Percentiles rank a stretch among this genome's conserved stretches.
Evolutionary conservation across 2,113 vertebrate genomes (phyloP).

Genomic region (Eleginops maclovinus): DNA sequence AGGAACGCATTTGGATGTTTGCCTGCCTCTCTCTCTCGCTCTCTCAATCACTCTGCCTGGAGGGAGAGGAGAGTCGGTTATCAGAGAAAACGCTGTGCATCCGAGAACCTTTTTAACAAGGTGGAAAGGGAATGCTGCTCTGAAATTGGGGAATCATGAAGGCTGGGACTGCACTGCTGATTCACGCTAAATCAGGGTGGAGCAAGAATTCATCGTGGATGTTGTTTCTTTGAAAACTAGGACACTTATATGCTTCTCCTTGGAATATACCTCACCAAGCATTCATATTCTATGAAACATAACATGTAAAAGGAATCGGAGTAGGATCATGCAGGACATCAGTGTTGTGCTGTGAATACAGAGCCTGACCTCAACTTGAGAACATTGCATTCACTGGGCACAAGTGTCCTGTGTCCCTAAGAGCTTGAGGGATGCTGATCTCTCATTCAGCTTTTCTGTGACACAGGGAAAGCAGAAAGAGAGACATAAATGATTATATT

Average conservation of each 20-base stretch:
- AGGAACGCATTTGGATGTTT: slow-evolving; percentile 76
- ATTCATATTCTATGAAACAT: background rate
- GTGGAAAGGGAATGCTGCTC: slow-evolving; percentile 55
- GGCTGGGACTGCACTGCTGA: slow-evolving; percentile 46
- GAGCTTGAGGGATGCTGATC: slow-evolving; percentile 2
- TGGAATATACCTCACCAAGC: background rate
- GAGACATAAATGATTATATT: background rate
- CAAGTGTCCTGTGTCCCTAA: slow-evolving; percentile 7
- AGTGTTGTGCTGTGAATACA: background rate
- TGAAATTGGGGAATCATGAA: slow-evolving; percentile 58
- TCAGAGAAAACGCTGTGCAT: slow-evolving; percentile 59
- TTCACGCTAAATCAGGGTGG: slow-evolving; percentile 47
- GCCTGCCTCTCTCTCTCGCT: slow-evolving; percentile 48
- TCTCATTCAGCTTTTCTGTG: slow-evolving; percentile 2
- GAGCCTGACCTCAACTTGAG: slow-evolving; percentile 18
- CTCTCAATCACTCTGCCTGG: slow-evolving; percentile 49
- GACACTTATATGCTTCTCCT: slow-evolving; percentile 17
- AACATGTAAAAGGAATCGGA: slow-evolving; percentile 2
- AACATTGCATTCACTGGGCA: slow-evolving; percentile 5
- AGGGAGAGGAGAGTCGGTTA: slow-evolving; percentile 68
- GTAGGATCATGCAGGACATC: background rate
- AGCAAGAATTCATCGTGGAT: slow-evolving; percentile 30
- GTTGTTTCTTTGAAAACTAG: slow-evolving; percentile 36
- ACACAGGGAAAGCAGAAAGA: background rate
- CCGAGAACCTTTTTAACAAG: slow-evolving; percentile 65